These are phyloP conservation scores for Tromatobia lineatoria DNA, from an alignment of 2,888 invertebrate genomes.

Conservation along the genomic window DNA sequence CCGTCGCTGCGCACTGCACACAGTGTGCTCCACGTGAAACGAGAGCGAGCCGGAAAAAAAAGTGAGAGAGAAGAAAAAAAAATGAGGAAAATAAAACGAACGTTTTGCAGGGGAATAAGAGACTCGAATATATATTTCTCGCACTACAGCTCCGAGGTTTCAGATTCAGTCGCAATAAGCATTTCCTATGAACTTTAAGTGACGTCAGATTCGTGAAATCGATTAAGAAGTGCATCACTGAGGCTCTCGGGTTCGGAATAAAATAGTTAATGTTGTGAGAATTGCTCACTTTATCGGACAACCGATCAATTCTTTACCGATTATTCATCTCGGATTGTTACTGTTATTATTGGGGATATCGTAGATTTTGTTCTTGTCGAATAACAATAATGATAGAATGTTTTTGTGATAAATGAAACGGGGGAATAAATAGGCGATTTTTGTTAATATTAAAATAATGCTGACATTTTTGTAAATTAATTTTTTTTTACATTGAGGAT, in stretches of 20 bases:
- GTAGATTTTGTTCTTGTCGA: not conserved
- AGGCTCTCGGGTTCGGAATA: slow-evolving; percentile 50
- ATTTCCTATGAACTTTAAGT: slow-evolving; percentile 60
- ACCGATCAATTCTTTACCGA: not conserved
- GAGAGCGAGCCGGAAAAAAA: slow-evolving; percentile 49
- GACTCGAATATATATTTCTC: slow-evolving; percentile 37
- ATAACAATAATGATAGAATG: too few species aligned
- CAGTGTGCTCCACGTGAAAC: slow-evolving; percentile 55
- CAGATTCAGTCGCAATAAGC: slow-evolving; percentile 67
- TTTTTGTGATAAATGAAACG: too few species aligned
- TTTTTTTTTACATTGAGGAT: too few species aligned
- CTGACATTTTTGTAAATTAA: too few species aligned
- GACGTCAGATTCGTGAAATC: slow-evolving; percentile 65
- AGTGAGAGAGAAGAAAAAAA: slow-evolving; percentile 34
- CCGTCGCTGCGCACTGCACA: slow-evolving; percentile 19
- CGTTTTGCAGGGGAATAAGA: slow-evolving; percentile 43
- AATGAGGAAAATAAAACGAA: slow-evolving; percentile 28
- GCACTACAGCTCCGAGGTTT: slow-evolving; percentile 52
- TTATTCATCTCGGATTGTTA: not conserved
- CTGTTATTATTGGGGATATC: not conserved
- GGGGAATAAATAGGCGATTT: too few species aligned
- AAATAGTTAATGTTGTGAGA: not conserved
- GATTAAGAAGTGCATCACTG: slow-evolving; percentile 64
- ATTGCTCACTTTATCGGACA: not conserved
- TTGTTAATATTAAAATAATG: too few species aligned